These are phyloP conservation scores for Sinella curviseta DNA, from an alignment of 1,140 invertebrate species.

Conservation along the genomic window DNA sequence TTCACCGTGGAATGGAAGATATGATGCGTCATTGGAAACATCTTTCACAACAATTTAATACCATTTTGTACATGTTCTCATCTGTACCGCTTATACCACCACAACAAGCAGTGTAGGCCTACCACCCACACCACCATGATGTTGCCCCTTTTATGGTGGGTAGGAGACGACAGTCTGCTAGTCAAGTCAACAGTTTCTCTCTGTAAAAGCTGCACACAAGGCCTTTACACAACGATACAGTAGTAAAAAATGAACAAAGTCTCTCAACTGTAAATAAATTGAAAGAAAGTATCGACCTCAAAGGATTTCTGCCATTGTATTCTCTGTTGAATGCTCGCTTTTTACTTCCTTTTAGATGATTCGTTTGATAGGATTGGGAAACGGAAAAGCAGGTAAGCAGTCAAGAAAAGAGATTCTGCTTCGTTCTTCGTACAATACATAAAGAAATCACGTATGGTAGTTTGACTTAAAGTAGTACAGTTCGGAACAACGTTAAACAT, in stretches of 20 bases:
- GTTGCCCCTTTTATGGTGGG: no score
- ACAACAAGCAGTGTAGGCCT: not conserved
- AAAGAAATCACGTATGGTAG: not conserved
- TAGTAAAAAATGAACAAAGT: constrained; percentile 3
- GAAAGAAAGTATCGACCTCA: constrained; percentile 14
- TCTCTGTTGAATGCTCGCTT: not conserved
- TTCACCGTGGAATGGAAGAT: not conserved
- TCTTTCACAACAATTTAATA: not conserved
- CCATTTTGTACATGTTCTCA: not conserved
- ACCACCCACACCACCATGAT: no score
- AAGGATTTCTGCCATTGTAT: constrained; percentile 14
- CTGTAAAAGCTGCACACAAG: not conserved
- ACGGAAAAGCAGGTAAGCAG: constrained; percentile 8
- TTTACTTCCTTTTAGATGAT: not conserved
- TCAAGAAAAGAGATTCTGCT: not conserved
- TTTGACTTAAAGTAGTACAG: not conserved
- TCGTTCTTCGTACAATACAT: not conserved
- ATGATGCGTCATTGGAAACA: not conserved
- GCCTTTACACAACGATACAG: no score
- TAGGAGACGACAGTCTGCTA: no score
- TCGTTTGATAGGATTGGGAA: constrained; percentile 17
- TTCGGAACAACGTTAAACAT: no score
- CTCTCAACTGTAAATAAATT: constrained; percentile 23
- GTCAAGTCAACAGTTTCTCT: not conserved
- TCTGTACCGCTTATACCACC: not conserved